These are phyloP conservation scores for Nephrotoma appendiculata DNA, from an alignment of 2,888 invertebrate genomes.

Conservation along the genomic window DNA sequence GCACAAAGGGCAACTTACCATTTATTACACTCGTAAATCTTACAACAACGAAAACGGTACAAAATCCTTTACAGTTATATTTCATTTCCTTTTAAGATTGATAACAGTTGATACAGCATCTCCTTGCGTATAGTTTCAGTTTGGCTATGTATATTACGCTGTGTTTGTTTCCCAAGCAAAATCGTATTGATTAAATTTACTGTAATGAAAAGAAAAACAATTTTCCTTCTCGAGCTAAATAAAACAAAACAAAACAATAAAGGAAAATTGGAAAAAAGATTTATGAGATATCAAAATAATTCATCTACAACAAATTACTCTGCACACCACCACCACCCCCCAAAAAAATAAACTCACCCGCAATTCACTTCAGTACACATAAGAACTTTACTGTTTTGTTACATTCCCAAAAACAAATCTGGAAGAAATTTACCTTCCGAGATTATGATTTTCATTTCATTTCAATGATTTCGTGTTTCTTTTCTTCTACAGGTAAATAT, in stretches of 20 bases:
- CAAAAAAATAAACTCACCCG: neutral
- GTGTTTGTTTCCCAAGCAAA: neutral
- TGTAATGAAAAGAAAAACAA: neutral
- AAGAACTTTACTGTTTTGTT: neutral
- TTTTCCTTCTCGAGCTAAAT: neutral
- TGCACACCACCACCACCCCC: no score
- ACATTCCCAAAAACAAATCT: neutral
- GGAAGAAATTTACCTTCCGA: neutral
- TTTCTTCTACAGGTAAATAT: neutral
- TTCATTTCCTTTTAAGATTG: neutral
- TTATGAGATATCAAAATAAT: neutral
- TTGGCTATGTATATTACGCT: no score
- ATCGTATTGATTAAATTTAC: neutral
- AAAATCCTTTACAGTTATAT: neutral
- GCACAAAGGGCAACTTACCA: neutral
- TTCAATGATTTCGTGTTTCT: neutral
- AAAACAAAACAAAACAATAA: neutral
- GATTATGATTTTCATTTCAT: neutral
- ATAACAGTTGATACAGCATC: neutral
- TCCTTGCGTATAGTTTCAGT: neutral
- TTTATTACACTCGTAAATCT: neutral
- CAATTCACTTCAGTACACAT: neutral
- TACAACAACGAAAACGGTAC: neutral
- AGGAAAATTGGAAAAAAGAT: neutral
- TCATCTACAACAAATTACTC: neutral